Percentiles rank a stretch among this genome's conserved stretches.
phyloP scores from a whole-genome alignment of 2,888 invertebrate genomes.

The Agonopterix alstromeriana region DNA sequence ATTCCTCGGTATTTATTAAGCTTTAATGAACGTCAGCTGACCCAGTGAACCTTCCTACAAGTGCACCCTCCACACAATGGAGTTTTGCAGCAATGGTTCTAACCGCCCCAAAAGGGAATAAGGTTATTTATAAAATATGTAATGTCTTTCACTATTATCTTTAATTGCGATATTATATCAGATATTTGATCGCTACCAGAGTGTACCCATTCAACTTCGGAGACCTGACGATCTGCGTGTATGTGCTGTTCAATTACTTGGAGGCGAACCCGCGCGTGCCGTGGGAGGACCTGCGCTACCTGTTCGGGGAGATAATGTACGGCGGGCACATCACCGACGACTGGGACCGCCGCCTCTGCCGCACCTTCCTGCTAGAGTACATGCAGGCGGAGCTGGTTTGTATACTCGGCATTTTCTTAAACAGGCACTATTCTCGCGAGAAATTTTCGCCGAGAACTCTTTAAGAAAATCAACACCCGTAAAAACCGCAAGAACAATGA shows the following conservation, averaged over 20 bases:
- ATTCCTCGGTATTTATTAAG: no score
- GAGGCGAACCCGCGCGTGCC: constrained; percentile 92
- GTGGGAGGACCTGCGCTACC: constrained; percentile 95
- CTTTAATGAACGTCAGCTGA: no score
- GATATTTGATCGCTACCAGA: constrained; percentile 32
- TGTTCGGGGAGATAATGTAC: constrained; percentile 98
- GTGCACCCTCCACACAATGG: no score
- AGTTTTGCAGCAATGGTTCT: no score
- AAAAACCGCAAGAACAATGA: no score
- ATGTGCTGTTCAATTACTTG: constrained; percentile 92
- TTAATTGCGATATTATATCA: not conserved
- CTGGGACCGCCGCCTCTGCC: constrained; percentile 93
- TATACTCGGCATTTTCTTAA: not conserved
- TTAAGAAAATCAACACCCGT: no score
- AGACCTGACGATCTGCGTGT: constrained; percentile 94
- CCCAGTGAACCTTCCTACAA: no score
- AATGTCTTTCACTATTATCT: not conserved
- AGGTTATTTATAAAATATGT: no score
- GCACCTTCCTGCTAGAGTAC: constrained; percentile 90
- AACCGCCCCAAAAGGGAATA: no score
- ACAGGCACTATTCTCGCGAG: not conserved
- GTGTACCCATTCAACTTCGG: constrained; percentile 88
- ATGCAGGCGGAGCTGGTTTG: constrained; percentile 88
- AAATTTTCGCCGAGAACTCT: no score
- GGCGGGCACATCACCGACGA: constrained; percentile 98